phyloP scores from a whole-genome alignment of 2,888 invertebrate species.

The Eupithecia abbreviata region DNA sequence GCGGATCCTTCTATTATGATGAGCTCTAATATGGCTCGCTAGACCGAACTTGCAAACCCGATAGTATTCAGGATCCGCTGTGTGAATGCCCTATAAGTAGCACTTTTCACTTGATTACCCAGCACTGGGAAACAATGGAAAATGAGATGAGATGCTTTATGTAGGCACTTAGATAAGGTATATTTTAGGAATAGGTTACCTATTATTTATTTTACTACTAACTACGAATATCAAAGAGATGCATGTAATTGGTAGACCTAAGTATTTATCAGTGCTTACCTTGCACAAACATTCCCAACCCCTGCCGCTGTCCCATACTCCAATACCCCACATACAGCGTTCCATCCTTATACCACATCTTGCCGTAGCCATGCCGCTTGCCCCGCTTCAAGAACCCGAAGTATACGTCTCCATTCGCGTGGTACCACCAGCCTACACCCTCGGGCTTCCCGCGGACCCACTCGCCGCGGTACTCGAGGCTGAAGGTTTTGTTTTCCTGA shows the following conservation, averaged over 20 bases:
- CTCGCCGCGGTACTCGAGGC: conserved; percentile 82
- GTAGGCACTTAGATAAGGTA: too few relatives aligned
- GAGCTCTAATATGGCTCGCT: too few relatives aligned
- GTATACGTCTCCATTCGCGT: conserved; percentile 83
- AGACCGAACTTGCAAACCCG: too few relatives aligned
- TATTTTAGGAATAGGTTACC: too few relatives aligned
- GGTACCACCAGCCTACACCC: conserved; percentile 84
- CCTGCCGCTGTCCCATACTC: conserved; percentile 74
- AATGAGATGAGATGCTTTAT: neutral
- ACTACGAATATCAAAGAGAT: too few relatives aligned
- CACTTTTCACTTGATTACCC: neutral
- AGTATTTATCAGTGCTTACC: conserved; percentile 55
- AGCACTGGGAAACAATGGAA: neutral
- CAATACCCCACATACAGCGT: conserved; percentile 86
- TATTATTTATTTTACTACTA: too few relatives aligned
- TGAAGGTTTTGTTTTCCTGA: conserved; percentile 68
- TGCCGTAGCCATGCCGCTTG: conserved; percentile 83
- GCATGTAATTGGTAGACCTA: too few relatives aligned
- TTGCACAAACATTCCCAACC: conserved; percentile 82
- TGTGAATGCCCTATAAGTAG: too few relatives aligned
- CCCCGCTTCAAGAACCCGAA: conserved; percentile 83
- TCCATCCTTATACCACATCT: conserved; percentile 85
- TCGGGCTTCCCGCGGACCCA: conserved; percentile 84
- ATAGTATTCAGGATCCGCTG: too few relatives aligned
- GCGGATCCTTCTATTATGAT: too few relatives aligned